These are phyloP conservation scores for Drosophila macrospina DNA, from an alignment of 2,888 invertebrate genomes.

Conservation along the genomic window DNA sequence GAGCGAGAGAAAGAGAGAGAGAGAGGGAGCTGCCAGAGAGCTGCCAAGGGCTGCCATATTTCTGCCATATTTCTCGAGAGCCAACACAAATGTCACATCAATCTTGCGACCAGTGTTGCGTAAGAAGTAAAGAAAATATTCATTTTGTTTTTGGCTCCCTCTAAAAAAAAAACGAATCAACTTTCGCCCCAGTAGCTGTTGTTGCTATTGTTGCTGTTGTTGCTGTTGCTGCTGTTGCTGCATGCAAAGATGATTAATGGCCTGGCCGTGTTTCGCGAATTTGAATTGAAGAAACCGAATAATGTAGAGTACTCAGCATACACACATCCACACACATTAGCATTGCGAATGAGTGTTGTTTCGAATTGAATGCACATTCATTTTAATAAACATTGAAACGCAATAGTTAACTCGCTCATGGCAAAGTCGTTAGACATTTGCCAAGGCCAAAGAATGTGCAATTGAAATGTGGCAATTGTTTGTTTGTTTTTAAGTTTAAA, in stretches of 20 bases:
- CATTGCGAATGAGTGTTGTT: slow-evolving; percentile 3
- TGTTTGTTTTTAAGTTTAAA: too few species aligned
- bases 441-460: slow-evolving; percentile 2
- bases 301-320: slow-evolving; percentile 6
- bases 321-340: background rate
- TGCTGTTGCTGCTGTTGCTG: slow-evolving; percentile 33
- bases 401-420: background rate
- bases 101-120: slow-evolving; percentile 81
- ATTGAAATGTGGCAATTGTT: background rate
- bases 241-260: slow-evolving; percentile 71
- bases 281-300: slow-evolving; percentile 49
- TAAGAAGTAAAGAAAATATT: slow-evolving; percentile 76
- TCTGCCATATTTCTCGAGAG: slow-evolving; percentile 68
- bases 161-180: slow-evolving; percentile 58
- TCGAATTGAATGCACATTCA: slow-evolving; percentile 16
- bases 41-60: slow-evolving; percentile 71
- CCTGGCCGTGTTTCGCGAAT: slow-evolving; percentile 59
- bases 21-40: slow-evolving; percentile 28
- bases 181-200: slow-evolving; percentile 47
- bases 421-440: background rate
- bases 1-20: background rate
- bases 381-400: slow-evolving; percentile 6
- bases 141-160: slow-evolving; percentile 63
- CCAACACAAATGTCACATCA: slow-evolving; percentile 82
- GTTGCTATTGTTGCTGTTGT: slow-evolving; percentile 38